These are phyloP conservation scores for Phylloscopus trochiloides DNA, from an alignment of 2,113 vertebrate genomes.

Conservation along the genomic window DNA sequence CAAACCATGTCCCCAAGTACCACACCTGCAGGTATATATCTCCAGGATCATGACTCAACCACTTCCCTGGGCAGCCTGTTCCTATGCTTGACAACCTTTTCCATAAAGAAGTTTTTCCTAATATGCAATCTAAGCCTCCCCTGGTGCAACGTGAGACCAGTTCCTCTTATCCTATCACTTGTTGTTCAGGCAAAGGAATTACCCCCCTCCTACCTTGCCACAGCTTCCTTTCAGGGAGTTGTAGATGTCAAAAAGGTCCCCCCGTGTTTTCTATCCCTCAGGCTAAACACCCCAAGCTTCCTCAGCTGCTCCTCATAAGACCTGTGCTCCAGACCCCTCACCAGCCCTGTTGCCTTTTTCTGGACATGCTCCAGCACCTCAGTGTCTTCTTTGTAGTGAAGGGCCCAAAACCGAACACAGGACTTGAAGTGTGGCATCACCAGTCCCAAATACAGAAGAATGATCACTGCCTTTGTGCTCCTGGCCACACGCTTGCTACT, in stretches of 20 bases:
- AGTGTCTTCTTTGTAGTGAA: background rate
- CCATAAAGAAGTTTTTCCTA: background rate
- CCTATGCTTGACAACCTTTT: background rate
- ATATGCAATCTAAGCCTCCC: background rate
- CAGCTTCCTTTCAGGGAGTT: background rate
- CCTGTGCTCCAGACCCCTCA: background rate
- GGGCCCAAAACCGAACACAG: background rate
- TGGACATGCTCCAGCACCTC: accelerated
- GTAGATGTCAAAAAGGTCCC: background rate
- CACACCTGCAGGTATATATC: background rate
- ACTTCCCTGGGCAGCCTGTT: background rate
- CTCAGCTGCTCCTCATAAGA: background rate
- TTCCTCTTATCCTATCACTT: background rate
- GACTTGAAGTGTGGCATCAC: background rate
- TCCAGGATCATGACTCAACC: background rate
- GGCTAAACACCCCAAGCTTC: background rate
- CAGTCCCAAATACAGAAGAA: background rate
- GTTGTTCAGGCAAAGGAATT: background rate
- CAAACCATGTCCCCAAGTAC: background rate
- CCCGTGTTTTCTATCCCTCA: background rate
- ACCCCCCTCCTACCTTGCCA: accelerated
- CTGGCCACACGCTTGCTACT: background rate
- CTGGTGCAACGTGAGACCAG: accelerated
- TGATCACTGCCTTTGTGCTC: background rate
- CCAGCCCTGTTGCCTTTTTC: background rate